Conservation (phyloP, 2,888 invertebrate species). For the Dasysyrphus albostriatus region DNA sequence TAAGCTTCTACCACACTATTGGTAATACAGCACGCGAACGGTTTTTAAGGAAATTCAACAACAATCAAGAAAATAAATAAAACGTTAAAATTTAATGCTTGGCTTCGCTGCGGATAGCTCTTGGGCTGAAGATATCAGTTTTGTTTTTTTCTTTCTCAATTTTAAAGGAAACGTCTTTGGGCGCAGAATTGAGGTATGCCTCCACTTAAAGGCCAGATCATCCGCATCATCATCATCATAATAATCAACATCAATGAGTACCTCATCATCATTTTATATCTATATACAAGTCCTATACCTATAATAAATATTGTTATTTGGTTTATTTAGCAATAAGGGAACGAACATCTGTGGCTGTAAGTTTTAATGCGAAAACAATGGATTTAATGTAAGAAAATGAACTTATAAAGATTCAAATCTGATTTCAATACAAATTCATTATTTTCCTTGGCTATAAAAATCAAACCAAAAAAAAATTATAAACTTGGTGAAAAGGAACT, state of each 20-base stretch:
- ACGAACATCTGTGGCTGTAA: slow-evolving; percentile 62
- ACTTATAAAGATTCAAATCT: slow-evolving; percentile 71
- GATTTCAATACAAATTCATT: slow-evolving; percentile 28
- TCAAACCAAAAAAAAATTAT: slow-evolving; percentile 26
- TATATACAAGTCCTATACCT: neutral
- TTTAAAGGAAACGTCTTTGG: slow-evolving; percentile 28
- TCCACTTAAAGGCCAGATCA: slow-evolving; percentile 74
- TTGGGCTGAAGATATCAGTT: slow-evolving; percentile 15
- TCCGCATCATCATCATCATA: slow-evolving; percentile 74
- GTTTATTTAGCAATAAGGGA: slow-evolving; percentile 6
- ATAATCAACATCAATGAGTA: slow-evolving; percentile 74
- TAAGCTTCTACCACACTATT: slow-evolving; percentile 35
- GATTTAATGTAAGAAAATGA: slow-evolving; percentile 53
- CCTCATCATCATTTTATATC: slow-evolving; percentile 62
- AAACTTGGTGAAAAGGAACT: slow-evolving; percentile 22
- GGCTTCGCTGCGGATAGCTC: slow-evolving; percentile 48
- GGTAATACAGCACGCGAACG: slow-evolving; percentile 73
- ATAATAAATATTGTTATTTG: neutral
- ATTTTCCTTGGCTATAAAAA: slow-evolving; percentile 39
- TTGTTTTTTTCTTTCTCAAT: slow-evolving; percentile 16
- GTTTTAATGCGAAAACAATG: slow-evolving; percentile 26
- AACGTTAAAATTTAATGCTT: slow-evolving; percentile 73
- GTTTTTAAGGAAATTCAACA: slow-evolving; percentile 59
- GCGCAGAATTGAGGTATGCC: slow-evolving; percentile 48
- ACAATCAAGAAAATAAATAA: slow-evolving; percentile 72